Evolutionary conservation across 2,797 vertebrate species (phyloP), one percentile per base, ranked within the genome.

Genomic region (Mustela erminea): DNA sequence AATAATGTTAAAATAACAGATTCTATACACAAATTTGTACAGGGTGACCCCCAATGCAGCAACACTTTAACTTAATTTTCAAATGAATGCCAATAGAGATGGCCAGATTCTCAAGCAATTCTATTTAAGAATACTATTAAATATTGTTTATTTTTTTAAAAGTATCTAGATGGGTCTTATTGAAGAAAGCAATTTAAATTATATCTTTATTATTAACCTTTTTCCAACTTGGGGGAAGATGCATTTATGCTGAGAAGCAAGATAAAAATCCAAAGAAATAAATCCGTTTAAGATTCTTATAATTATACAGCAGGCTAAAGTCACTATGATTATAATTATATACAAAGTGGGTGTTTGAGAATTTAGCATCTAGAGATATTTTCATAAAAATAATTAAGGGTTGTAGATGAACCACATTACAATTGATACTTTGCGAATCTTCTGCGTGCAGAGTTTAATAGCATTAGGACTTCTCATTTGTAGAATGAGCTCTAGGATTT

Each of bases 321-420:
- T 98, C 98, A 98, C 98, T 98, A 93, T 95, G 96, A 96, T 98
- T 98, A 97, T 98, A 99, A 98, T 98, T 98, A 98, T 84, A 97
- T 58, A 97, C 78, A 97, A 98, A 97, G 97, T 97, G 95, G 97
- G 94, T 98, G 97, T 98, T 96, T 98, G 93, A 96, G 97, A 98
- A 97, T 98, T 98, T 97, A 98, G 97, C 93, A 98, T 98, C 81
- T 94, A 98, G 97, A 98, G 96, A 95, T 95, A 97, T 97, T 98
- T 96, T 38, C 77, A 98, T 97, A 94, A 97, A 98, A 98, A 96
- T 87, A 98, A 98, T 98, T 98, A 98, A 98, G 94, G 92, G 87
- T 96, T 98, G 49, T 96, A 97, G 96, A 93, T 83, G 87, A 98
- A 93, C 97, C 97, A 75, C 87, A 95, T 97, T 96, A 93, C 90